Base-by-base conservation (phyloP, 2,888 invertebrate species). In the Hypomecis atomaria region DNA sequence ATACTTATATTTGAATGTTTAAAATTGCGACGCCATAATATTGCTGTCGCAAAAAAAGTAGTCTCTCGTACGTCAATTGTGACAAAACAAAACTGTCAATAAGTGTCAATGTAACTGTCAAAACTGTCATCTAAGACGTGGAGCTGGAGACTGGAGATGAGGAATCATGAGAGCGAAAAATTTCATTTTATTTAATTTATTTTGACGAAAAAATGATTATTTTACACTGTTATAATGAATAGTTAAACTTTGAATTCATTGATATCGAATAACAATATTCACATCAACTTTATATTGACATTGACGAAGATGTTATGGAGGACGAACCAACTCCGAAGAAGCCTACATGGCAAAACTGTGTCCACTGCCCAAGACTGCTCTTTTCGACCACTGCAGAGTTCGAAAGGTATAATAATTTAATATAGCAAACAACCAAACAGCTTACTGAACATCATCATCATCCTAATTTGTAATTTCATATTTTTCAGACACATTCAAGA, bases 401-500 rank as follows among this genome's bases (percentile, higher is more conserved):
- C 81, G 94, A 94, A 83, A 94, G 93, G 95, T 95, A 87, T 33
- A 47, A 34, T 40, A 5, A 52, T 10, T 40, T n/a, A 10, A 40
- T 9, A 23, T 52, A 7, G 5, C 6, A 40, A 52, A 10, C 40
- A 10, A 42, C 5, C 5, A 23, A 52, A 52, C 7, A 38, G 23
- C 6, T 52, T 40, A 10, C 6, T 33, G 33, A 5, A n/a, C 3
- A n/a, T 6, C 10, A 4, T 52, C 23, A 42, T 42, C 5, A 23
- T 33, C 13, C 33, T 42, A 42, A 33, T 42, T 6, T 6, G 13
- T 38, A 54, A 60, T 49, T 33, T 54, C 65, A 60, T 59, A 66
- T 57, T 63, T 87, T 92, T 94, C 86, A 96, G 96, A 75, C 98
- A 98, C 85, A 89, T 98, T 72, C 94, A 96, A 76, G 95, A 95